Percentiles rank a stretch among this genome's conserved stretches.
Conservation (phyloP, 2,797 vertebrate species). For the Sebastiscus tertius region DNA sequence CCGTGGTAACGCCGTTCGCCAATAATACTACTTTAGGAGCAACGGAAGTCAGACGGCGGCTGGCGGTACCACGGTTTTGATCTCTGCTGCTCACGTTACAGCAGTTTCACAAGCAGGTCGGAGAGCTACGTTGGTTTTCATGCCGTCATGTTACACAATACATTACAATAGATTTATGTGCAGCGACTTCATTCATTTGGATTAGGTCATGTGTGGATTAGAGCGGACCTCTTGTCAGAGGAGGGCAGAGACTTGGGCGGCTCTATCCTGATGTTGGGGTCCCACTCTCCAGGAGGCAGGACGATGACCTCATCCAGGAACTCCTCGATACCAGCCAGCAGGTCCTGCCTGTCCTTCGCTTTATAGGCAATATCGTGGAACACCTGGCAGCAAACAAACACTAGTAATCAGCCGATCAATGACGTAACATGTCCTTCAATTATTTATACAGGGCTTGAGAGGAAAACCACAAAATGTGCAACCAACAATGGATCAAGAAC, state of each 20-base stretch:
- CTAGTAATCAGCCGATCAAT: not conserved
- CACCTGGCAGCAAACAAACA: conserved; percentile 80
- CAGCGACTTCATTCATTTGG: conserved; percentile 3
- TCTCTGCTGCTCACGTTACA: too few relatives aligned
- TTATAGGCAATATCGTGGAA: conserved; percentile 99
- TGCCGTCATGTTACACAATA: not conserved
- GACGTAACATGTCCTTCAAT: not conserved
- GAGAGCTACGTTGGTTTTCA: too few relatives aligned
- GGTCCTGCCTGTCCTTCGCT: conserved; percentile 93
- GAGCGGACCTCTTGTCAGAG: conserved; percentile 92
- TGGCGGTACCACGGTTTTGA: too few relatives aligned
- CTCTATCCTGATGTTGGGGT: conserved; percentile 97
- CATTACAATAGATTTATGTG: not conserved
- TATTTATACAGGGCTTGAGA: not conserved
- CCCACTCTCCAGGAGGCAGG: conserved; percentile 97
- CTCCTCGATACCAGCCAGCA: conserved; percentile 97
- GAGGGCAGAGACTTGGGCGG: conserved; percentile 96
- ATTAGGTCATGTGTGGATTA: conserved; percentile 1
- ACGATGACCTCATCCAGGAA: conserved; percentile 98
- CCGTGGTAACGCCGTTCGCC: too few relatives aligned
- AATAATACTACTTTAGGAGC: too few relatives aligned
- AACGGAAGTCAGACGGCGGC: too few relatives aligned
- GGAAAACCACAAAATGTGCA: not conserved
- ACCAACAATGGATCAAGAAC: not conserved
- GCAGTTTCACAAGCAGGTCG: too few relatives aligned